Base-by-base conservation (phyloP, 2,888 invertebrate genomes). In the Danaus chrysippus region DNA sequence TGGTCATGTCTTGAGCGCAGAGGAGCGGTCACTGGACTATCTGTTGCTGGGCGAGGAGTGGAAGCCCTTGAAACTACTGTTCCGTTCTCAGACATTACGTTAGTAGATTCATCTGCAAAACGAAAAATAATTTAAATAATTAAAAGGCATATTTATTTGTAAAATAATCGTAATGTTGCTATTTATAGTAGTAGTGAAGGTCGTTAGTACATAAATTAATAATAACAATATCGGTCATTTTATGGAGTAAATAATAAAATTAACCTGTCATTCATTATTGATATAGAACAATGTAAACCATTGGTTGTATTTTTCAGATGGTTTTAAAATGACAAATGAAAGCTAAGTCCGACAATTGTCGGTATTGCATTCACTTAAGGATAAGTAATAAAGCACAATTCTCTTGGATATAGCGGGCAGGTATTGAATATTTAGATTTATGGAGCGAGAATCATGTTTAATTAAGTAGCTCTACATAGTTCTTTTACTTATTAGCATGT, bases 1-100 rank as follows among this genome's bases (percentile, higher is more conserved):
- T 93, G 92, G 74, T 94, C 91, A 92, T 92, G 91, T 83, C 93
- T 87, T 66, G 93, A 91, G 73, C 91, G 77, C 71, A 92, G 68
- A 72, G 92, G 81, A 66, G 91, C 75, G 70, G 81, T 79, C 69
- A 83, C 82, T 65, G 83, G 92, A 78, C 83, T 87, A 76, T 84
- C 93, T 73, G 83, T 81, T 66, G 80, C 81, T 56, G 84, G 92
- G 83, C 81, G 92, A 81, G 84, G 92, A 78, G 82, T 92, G 68
- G 83, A 92, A 72, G 82, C 92, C 87, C 79, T 88, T 72, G 83
- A 89, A 83, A 84, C 84, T 58, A 83, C 84, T 67, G 88, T 75
- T 73, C 86, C 79, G 82, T 87, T 88, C 71, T 92, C 91, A 73
- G 91, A 89, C 91, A 92, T 92, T 72, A 77, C 85, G 83, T 64